These are phyloP conservation scores for Dromius quadrimaculatus DNA, from an alignment of 2,888 invertebrate species.

Conservation along the genomic window DNA sequence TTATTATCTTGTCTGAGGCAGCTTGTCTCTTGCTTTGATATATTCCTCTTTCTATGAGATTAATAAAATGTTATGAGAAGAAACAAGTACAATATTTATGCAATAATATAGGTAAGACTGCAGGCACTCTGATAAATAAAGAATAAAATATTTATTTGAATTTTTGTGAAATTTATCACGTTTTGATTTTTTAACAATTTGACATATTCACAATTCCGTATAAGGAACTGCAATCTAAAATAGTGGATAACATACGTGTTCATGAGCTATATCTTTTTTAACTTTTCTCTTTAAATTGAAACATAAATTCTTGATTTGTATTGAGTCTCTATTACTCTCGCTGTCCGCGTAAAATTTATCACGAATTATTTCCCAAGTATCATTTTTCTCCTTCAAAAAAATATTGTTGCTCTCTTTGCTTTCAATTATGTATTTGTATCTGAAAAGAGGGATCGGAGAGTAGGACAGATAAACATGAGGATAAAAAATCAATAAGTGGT, in stretches of 20 bases:
- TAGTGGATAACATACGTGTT: constrained; percentile 10
- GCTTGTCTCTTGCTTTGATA: not conserved
- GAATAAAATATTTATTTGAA: too few species aligned
- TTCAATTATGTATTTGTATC: constrained; percentile 21
- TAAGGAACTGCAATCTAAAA: too few species aligned
- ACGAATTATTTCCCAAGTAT: constrained; percentile 10
- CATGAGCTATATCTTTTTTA: constrained; percentile 1
- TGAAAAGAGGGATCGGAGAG: too few species aligned
- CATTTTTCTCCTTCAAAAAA: not conserved
- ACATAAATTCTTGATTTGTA: constrained; percentile 7
- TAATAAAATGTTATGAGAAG: not conserved
- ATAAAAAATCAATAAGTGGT: too few species aligned
- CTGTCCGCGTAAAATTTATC: not conserved
- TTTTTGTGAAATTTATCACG: too few species aligned
- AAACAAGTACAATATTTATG: not conserved
- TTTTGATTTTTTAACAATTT: too few species aligned
- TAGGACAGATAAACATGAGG: too few species aligned
- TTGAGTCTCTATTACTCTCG: not conserved
- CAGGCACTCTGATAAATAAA: too few species aligned
- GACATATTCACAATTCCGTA: too few species aligned
- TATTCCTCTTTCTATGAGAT: not conserved
- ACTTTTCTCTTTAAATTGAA: not conserved
- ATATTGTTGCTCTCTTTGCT: constrained; percentile 1
- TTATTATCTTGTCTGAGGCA: not conserved
- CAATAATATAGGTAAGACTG: not conserved